A percentile compares a stretch with the other conserved stretches of the same genome.
phyloP scores from a whole-genome alignment of 2,797 vertebrate species.

The Rhyacichthys aspro region DNA sequence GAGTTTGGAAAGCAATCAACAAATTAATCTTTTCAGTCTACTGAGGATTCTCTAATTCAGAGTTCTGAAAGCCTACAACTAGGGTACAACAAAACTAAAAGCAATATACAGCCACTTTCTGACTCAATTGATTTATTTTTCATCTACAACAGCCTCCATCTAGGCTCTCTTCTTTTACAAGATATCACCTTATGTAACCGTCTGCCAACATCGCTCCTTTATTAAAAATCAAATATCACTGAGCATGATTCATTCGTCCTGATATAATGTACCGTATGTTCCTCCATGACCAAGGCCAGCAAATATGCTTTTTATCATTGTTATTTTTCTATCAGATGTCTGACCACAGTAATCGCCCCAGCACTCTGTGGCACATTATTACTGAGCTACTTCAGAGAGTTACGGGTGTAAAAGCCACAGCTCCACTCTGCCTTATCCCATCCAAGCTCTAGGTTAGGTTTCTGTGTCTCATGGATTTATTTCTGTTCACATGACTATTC shows the following conservation, averaged over 20 bases:
- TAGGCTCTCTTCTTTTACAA: constrained; percentile 12
- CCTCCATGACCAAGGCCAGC: constrained; percentile 7
- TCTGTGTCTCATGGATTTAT: no score
- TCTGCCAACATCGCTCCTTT: constrained; percentile 39
- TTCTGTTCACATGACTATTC: no score
- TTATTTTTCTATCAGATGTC: constrained; percentile 59
- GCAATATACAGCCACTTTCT: constrained; percentile 1
- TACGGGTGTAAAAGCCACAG: constrained; percentile 43
- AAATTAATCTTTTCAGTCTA: constrained; percentile 32
- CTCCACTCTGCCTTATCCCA: constrained; percentile 24
- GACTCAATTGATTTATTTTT: constrained; percentile 4
- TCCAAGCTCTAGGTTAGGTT: constrained; percentile 3
- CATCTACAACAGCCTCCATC: constrained; percentile 7
- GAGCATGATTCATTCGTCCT: constrained; percentile 16
- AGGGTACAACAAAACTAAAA: constrained; percentile 2
- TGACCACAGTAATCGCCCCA: constrained; percentile 37
- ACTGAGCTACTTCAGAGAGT: constrained; percentile 49
- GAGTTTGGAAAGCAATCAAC: constrained; percentile 33
- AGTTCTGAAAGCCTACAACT: constrained; percentile 13
- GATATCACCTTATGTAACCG: constrained; percentile 25
- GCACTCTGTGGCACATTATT: constrained; percentile 41
- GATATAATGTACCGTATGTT: constrained; percentile 43
- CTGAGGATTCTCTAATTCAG: constrained; percentile 29
- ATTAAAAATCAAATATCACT: constrained; percentile 58
- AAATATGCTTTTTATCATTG: constrained; percentile 45